Base-by-base conservation (phyloP, 2,113 vertebrate species). In the Prunella himalayana region DNA sequence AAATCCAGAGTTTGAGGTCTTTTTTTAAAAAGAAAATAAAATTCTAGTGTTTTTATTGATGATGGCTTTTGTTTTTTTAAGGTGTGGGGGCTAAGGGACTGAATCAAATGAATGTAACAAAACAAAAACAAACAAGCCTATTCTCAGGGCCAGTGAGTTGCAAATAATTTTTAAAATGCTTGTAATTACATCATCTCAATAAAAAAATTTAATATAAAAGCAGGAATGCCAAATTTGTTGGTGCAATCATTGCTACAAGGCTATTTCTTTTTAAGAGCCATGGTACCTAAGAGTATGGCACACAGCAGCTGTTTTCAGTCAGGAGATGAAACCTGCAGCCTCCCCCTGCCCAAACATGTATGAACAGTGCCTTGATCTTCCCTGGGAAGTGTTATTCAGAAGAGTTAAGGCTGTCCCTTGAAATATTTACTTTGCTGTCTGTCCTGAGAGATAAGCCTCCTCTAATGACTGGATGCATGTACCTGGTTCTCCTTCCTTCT, bases 171-270 rank as follows among this genome's bases (percentile, higher is more conserved):
- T 98, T 98, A 91, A 97, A 98, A 98, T 97, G 97, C 97, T 97
- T 98, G 98, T 98, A 98, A 98, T 98, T 98, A 97, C 97, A 95
- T 98, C 98, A 98, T 98, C 98, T 98, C 98, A 98, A 98, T 98
- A 98, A 98, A 98, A 70, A 97, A 86, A 89, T 97, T 98, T 98
- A 97, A 98, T 98, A 98, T 94, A 96, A 97, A 97, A 95, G 68
- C 61, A 64, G 68, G 79, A 94, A 94, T 83, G 56, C 85, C 78
- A 96, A n/a, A 88, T 92, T 90, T 88, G n/a, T 90, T 93, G 87
- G 51, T 94, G 85, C 64, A 94, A 3, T 96, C 76, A 79, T 96
- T 96, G 65, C 72, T 73, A 39, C 41, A 56, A 83, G 44, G 51
- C 86, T 35, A 24, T 19, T 87, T 30, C 44, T 57, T 88, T 71